phyloP scores from a whole-genome alignment of 2,113 vertebrate genomes.

The Mesitornis unicolor region DNA sequence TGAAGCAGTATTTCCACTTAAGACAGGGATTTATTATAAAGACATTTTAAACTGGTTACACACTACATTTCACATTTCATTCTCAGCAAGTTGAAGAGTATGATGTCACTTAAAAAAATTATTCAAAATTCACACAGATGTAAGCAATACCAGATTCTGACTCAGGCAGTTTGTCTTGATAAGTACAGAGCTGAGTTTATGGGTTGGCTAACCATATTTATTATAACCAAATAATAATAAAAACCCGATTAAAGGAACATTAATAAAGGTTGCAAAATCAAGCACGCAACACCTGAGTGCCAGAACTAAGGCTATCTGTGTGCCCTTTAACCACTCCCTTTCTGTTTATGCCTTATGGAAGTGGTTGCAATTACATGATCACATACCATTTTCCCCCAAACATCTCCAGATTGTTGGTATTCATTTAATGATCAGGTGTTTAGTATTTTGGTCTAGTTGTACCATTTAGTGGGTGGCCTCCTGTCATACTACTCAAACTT shows the following conservation, averaged over 20 bases:
- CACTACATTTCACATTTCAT: background rate
- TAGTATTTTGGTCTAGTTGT: background rate
- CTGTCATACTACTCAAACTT: background rate
- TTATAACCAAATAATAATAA: background rate
- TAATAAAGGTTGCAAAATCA: background rate
- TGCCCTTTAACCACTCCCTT: background rate
- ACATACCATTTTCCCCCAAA: background rate
- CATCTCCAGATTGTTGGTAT: background rate
- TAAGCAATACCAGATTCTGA: background rate
- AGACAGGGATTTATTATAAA: background rate
- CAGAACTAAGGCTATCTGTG: background rate
- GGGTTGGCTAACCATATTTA: background rate
- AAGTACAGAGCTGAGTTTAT: background rate
- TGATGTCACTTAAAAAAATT: background rate
- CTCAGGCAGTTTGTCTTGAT: background rate
- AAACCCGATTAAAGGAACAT: background rate
- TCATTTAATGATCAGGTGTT: conserved; percentile 25
- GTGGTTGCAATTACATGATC: background rate
- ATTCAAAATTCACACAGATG: background rate
- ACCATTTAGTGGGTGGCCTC: background rate
- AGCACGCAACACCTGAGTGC: background rate
- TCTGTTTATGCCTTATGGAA: background rate
- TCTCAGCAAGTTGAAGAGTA: background rate
- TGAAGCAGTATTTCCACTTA: background rate
- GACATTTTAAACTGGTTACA: background rate